Base-by-base conservation (phyloP, 1,140 invertebrate species). In the Triops cancriformis region DNA sequence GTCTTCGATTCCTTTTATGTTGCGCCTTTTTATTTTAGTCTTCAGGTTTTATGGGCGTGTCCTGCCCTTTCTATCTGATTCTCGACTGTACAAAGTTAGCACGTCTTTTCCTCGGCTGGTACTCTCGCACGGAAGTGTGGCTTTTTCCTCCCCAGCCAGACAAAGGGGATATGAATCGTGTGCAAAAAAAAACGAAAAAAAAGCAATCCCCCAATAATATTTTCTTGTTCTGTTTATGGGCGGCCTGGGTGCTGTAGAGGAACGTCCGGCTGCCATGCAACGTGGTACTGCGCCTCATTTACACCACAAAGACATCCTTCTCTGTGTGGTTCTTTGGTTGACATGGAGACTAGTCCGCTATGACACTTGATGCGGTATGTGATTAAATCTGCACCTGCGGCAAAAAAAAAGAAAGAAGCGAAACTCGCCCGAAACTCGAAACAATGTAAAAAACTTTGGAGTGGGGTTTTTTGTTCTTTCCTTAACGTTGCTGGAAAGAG, bases 161-260 rank as follows among this genome's bases (percentile, higher is more conserved):
- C 10, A 23, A 64, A 23, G 14, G 51, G 51, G n/a, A n/a, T n/a
- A n/a, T n/a, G n/a, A n/a, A 64, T n/a, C 6, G 51, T 64, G 51
- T 64, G n/a, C 51, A 64, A 10, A 23, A 64, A 64, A 45, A 45
- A 45, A 45, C 11, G 43, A 45, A 18, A 45, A 64, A 64, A 64
- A 64, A 18, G 51, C 51, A 64, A 64, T 64, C 14, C 51, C n/a
- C 14, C 51, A 64, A 64, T 64, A 64, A 64, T n/a, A 12, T 64
- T 64, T 64, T 64, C n/a, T 64, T 64, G 51, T 64, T 64, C 51
- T 64, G 51, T 64, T 64, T 64, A 64, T 64, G 51, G 51, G 51
- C 51, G 51, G 51, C 51, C 51, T 64, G 51, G 51, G 51, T 64
- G 51, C 51, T 64, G 51, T 64, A 64, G 51, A 64, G 51, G 51